phyloP scores from a whole-genome alignment of 2,797 vertebrate species.

The Glyptemys insculpta region DNA sequence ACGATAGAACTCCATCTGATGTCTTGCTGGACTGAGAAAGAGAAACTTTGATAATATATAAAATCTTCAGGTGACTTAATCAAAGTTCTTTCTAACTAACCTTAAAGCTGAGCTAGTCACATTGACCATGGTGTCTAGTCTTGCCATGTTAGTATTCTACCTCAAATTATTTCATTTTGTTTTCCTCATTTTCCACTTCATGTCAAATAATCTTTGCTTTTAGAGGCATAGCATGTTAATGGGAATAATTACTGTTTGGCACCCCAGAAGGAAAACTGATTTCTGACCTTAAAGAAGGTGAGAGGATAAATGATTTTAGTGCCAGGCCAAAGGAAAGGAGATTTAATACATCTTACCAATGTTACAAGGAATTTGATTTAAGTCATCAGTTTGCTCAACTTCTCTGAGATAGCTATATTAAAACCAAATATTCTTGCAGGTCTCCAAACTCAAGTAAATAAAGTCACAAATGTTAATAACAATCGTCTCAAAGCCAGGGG shows the following conservation, averaged over 20 bases:
- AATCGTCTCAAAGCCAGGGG: accelerated
- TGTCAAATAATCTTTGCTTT: background rate
- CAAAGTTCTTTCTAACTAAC: accelerated
- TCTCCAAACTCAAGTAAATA: background rate
- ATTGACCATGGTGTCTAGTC: background rate
- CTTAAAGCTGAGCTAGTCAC: background rate
- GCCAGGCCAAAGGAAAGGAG: background rate
- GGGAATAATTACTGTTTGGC: background rate
- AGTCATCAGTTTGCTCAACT: background rate
- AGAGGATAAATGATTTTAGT: background rate
- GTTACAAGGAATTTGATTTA: background rate
- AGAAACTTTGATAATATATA: background rate
- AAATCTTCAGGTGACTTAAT: background rate
- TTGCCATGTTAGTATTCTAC: background rate
- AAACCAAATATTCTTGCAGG: background rate
- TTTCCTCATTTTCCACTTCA: background rate
- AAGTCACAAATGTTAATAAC: background rate
- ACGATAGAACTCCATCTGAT: background rate
- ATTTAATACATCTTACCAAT: background rate
- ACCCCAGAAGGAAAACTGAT: background rate
- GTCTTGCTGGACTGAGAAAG: background rate
- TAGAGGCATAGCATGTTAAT: background rate
- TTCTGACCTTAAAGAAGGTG: background rate
- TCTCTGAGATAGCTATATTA: background rate
- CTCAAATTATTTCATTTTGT: accelerated